Evolutionary conservation across 2,888 invertebrate genomes (phyloP).

Genomic region (Campaea margaritaria): DNA sequence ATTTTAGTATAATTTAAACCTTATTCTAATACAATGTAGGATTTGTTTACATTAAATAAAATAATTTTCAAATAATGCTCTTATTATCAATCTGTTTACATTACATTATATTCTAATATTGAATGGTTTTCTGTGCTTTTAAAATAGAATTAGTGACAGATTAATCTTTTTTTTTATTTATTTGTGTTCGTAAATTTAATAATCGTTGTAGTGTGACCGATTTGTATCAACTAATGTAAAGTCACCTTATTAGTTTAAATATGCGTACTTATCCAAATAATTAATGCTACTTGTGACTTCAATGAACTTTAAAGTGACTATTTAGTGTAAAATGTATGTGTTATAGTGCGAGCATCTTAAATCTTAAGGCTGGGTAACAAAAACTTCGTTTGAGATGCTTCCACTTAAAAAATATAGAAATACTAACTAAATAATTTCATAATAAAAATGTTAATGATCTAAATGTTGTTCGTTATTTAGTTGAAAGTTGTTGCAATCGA

Average conservation of each 20-base stretch:
- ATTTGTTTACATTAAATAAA: no score
- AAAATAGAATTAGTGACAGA: no score
- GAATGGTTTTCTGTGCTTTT: no score
- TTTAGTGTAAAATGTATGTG: slow-evolving; percentile 10
- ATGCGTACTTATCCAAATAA: slow-evolving; percentile 1
- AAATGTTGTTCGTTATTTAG: slow-evolving; percentile 49
- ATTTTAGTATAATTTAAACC: no score
- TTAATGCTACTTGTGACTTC: slow-evolving; percentile 4
- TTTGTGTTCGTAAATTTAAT: not conserved
- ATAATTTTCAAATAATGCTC: no score
- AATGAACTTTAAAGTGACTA: slow-evolving; percentile 6
- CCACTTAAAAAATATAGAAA: slow-evolving; percentile 26
- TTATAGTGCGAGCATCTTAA: slow-evolving; percentile 49
- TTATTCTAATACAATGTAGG: no score
- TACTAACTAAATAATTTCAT: slow-evolving; percentile 20
- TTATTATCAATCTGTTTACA: no score
- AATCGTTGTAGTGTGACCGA: not conserved
- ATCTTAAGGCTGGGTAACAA: slow-evolving; percentile 52
- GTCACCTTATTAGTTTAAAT: not conserved
- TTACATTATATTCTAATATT: no score
- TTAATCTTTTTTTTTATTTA: no score
- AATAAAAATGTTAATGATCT: slow-evolving; percentile 44
- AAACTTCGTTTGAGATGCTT: slow-evolving; percentile 48
- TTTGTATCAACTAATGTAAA: not conserved
- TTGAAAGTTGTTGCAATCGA: slow-evolving; percentile 49